These are phyloP conservation scores for Smutsia temminckii DNA, from an alignment of 2,797 vertebrate genomes.

Conservation along the genomic window DNA sequence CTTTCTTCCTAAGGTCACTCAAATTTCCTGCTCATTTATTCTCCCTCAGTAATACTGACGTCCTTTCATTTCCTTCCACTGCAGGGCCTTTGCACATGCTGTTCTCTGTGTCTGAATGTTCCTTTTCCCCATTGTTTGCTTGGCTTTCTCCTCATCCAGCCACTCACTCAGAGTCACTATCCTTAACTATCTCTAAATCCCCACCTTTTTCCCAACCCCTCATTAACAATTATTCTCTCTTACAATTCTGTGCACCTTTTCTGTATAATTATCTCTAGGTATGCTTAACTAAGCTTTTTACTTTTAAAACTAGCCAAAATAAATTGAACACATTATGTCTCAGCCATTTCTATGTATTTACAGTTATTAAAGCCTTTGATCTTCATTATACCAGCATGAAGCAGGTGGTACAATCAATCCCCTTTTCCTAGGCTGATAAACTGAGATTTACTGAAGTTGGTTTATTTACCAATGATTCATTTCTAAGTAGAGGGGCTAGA, in stretches of 20 bases:
- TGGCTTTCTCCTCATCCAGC: not conserved
- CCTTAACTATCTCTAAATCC: not conserved
- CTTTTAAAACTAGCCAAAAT: not conserved
- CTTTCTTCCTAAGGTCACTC: not conserved
- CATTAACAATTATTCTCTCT: not conserved
- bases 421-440: not conserved
- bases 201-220: not conserved
- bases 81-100: not conserved
- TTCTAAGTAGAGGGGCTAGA: not conserved
- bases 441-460: not conserved
- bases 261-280: not conserved
- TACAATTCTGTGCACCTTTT: not conserved
- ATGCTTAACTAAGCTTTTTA: not conserved
- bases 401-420: not conserved
- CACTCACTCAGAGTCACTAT: not conserved
- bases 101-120: not conserved
- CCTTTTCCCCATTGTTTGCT: rapidly evolving
- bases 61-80: not conserved
- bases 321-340: not conserved
- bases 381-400: not conserved
- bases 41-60: not conserved
- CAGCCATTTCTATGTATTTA: not conserved
- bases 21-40: not conserved
- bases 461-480: not conserved
- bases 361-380: not conserved